Percentiles rank a stretch among this genome's conserved stretches.
phyloP scores from a whole-genome alignment of 35 echinoderm and acorn worm genomes.

The Strongylocentrotus purpuratus region DNA sequence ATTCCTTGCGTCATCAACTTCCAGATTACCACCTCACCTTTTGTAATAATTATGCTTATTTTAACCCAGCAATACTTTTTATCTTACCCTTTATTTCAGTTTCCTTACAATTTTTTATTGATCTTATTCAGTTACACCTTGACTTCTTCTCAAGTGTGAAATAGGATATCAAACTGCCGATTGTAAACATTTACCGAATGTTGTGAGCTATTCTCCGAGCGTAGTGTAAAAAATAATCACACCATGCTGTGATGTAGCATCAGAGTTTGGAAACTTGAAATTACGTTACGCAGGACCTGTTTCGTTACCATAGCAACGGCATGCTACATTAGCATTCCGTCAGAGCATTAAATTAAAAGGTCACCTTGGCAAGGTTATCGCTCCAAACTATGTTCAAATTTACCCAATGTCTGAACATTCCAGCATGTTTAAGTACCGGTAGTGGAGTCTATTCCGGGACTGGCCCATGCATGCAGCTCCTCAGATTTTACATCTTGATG shows the following conservation, averaged over 20 bases:
- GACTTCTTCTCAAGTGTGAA: not conserved
- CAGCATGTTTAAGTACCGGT: not conserved
- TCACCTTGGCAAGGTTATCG: not conserved
- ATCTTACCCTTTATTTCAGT: not conserved
- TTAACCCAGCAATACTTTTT: too few relatives aligned
- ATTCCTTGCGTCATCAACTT: not conserved
- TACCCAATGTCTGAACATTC: not conserved
- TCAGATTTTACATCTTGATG: not conserved
- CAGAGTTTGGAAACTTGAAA: not conserved
- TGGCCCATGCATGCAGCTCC: not conserved
- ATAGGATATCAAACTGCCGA: not conserved
- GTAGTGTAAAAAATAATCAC: not conserved
- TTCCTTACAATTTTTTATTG: not conserved
- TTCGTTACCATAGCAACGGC: not conserved
- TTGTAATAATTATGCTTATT: not conserved
- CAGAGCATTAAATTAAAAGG: constrained; percentile 1
- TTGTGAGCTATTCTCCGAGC: not conserved
- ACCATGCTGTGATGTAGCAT: not conserved
- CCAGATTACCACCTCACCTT: not conserved
- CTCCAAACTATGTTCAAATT: not conserved
- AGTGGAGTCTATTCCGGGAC: not conserved
- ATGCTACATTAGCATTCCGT: not conserved
- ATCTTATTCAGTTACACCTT: not conserved
- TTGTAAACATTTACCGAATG: not conserved
- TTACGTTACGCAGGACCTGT: not conserved